Conservation (phyloP, 2,888 invertebrate genomes). For the Dyspetes luteomarginatus region DNA sequence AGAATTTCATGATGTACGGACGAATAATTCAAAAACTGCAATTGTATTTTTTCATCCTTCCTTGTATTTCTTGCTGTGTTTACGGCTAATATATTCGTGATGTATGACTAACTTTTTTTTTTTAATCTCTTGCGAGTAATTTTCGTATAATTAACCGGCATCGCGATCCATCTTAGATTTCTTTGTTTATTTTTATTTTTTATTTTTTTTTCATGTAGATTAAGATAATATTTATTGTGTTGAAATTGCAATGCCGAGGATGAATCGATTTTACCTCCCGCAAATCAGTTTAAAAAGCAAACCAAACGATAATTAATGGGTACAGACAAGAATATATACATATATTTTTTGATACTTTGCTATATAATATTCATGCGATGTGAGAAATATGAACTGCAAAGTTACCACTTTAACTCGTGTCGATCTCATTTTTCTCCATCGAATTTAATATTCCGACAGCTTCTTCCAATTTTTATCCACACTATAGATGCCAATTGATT, state of each 20-base stretch:
- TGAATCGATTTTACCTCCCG: neutral
- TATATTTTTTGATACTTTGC: slow-evolving; percentile 66
- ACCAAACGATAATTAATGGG: slow-evolving; percentile 45
- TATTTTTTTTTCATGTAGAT: slow-evolving; percentile 25
- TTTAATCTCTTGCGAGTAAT: slow-evolving; percentile 16
- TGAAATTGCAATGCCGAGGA: slow-evolving; percentile 23
- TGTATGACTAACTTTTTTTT: neutral
- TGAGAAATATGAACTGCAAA: slow-evolving; percentile 16
- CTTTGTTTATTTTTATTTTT: slow-evolving; percentile 6
- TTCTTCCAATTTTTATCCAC: slow-evolving; percentile 53
- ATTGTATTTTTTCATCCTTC: neutral
- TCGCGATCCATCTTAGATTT: neutral
- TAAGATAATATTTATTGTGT: slow-evolving; percentile 60
- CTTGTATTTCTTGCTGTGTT: neutral
- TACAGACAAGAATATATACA: slow-evolving; percentile 38
- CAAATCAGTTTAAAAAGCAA: slow-evolving; percentile 31
- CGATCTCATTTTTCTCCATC: slow-evolving; percentile 7
- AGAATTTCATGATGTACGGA: slow-evolving; percentile 22
- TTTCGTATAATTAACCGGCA: slow-evolving; percentile 25
- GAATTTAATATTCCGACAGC: slow-evolving; percentile 34
- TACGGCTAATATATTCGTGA: neutral
- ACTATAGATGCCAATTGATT: slow-evolving; percentile 28
- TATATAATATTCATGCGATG: slow-evolving; percentile 39
- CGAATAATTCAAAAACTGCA: neutral
- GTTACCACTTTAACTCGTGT: neutral